Percentiles rank a stretch among this genome's conserved stretches.
Conservation (phyloP, 2,113 vertebrate species). For the Acrocephalus kingi region DNA sequence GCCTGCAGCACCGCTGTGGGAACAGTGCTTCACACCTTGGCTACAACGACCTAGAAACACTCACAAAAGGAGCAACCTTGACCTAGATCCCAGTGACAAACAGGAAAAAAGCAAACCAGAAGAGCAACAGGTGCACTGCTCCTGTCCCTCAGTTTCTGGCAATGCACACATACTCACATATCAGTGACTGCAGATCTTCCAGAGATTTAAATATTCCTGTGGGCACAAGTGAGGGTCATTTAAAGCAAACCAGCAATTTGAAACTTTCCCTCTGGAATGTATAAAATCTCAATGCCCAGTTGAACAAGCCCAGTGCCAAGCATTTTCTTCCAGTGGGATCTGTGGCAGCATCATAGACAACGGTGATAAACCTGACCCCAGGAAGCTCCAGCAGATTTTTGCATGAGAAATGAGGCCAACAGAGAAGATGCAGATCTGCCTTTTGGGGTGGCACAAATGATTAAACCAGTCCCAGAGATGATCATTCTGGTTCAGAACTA, state of each 20-base stretch:
- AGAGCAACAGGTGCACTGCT: background rate
- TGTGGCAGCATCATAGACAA: accelerated
- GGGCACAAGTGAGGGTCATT: background rate
- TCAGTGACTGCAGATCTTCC: background rate
- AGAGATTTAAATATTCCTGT: background rate
- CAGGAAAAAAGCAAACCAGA: background rate
- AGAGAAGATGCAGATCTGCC: background rate
- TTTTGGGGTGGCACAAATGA: background rate
- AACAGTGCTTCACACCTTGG: background rate
- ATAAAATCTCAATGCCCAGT: background rate
- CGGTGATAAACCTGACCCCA: background rate
- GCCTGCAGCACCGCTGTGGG: background rate
- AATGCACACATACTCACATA: accelerated
- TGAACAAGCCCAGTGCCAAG: background rate
- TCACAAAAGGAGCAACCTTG: background rate
- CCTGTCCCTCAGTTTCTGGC: background rate
- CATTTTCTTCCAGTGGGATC: background rate
- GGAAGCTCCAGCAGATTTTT: background rate
- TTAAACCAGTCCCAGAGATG: background rate
- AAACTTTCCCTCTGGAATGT: background rate
- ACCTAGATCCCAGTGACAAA: background rate
- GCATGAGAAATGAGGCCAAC: background rate
- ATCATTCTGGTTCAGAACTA: background rate
- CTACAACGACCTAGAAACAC: background rate
- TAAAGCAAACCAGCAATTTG: background rate